Percentiles rank a stretch among this genome's conserved stretches.
These are phyloP conservation scores for Rhagologus leucostigma DNA, from an alignment of 2,113 vertebrate species.

Conservation along the genomic window DNA sequence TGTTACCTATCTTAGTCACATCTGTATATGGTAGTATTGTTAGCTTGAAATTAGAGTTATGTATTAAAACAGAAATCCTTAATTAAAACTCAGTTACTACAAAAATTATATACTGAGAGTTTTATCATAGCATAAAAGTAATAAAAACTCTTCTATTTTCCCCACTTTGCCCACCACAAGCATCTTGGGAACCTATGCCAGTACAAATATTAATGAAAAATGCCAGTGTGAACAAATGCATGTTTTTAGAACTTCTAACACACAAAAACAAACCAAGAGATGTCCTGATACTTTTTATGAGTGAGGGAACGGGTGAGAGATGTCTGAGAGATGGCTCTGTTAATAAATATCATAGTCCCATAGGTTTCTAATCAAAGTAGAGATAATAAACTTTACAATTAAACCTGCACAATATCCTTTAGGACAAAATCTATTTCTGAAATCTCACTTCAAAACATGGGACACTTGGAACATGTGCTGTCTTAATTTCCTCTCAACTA, in stretches of 20 bases:
- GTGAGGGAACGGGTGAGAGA: neutral
- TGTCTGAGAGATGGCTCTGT: slow-evolving; percentile 44
- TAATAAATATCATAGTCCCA: slow-evolving; percentile 58
- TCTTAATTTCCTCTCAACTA: slow-evolving; percentile 81
- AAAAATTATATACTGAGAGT: neutral
- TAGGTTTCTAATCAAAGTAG: slow-evolving; percentile 62
- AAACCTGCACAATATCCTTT: slow-evolving; percentile 67
- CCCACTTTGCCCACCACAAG: slow-evolving; percentile 50
- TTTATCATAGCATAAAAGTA: slow-evolving; percentile 28
- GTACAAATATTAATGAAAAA: slow-evolving; percentile 66
- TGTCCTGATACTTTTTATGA: neutral
- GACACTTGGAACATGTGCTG: slow-evolving; percentile 78
- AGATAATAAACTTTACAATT: slow-evolving; percentile 67
- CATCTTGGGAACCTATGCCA: slow-evolving; percentile 17
- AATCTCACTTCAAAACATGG: slow-evolving; percentile 77
- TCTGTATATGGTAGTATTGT: neutral
- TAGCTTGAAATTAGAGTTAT: neutral
- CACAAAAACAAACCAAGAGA: slow-evolving; percentile 34
- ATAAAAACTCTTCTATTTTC: slow-evolving; percentile 50
- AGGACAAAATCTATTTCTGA: slow-evolving; percentile 74
- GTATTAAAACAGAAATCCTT: slow-evolving; percentile 22
- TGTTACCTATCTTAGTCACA: slow-evolving; percentile 26
- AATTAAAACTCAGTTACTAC: slow-evolving; percentile 27
- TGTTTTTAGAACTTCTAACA: slow-evolving; percentile 12
- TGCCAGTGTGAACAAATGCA: slow-evolving; percentile 39